Percentiles rank a stretch among this genome's conserved stretches.
phyloP scores from a whole-genome alignment of 1,140 invertebrate species.

The Aphelinus certus region DNA sequence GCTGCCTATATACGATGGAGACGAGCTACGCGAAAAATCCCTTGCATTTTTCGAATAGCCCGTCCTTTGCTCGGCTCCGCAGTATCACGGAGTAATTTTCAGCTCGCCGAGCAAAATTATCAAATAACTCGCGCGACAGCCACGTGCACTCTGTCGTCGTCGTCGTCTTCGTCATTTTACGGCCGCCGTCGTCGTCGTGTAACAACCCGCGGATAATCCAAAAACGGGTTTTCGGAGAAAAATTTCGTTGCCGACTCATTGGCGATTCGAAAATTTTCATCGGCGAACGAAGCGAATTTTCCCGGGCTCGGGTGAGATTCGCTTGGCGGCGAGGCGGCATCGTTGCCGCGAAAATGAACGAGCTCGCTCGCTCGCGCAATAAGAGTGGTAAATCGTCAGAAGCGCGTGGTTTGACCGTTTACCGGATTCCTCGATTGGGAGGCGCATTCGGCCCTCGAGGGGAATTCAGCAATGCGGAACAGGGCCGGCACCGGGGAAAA shows the following conservation, averaged over 20 bases:
- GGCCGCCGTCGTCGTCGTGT: not conserved
- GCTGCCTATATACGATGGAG: conserved; percentile 25
- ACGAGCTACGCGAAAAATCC: conserved; percentile 28
- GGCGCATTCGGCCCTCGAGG: conserved; percentile 41
- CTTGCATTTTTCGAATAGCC: conserved; percentile 29
- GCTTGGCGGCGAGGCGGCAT: not conserved
- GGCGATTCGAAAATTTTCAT: conserved; percentile 13
- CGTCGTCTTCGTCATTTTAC: not conserved
- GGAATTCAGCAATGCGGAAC: conserved; percentile 13
- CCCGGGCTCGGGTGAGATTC: not conserved
- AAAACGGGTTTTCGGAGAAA: not conserved
- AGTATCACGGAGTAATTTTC: not conserved
- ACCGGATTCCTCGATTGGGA: conserved; percentile 34
- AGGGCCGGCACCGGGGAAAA: not conserved
- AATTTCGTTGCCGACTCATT: not conserved
- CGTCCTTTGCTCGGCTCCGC: not conserved
- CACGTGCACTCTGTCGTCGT: not conserved
- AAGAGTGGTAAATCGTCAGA: conserved; percentile 45
- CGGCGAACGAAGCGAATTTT: too few relatives aligned
- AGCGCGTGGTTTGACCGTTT: conserved; percentile 45
- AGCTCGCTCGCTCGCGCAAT: conserved; percentile 35
- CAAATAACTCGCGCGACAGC: conserved; percentile 8
- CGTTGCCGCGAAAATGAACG: too few relatives aligned
- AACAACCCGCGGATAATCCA: not conserved
- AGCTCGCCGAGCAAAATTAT: conserved; percentile 22